Evolutionary conservation across 2,113 vertebrate species (phyloP).

Genomic region (Cervus canadensis): DNA sequence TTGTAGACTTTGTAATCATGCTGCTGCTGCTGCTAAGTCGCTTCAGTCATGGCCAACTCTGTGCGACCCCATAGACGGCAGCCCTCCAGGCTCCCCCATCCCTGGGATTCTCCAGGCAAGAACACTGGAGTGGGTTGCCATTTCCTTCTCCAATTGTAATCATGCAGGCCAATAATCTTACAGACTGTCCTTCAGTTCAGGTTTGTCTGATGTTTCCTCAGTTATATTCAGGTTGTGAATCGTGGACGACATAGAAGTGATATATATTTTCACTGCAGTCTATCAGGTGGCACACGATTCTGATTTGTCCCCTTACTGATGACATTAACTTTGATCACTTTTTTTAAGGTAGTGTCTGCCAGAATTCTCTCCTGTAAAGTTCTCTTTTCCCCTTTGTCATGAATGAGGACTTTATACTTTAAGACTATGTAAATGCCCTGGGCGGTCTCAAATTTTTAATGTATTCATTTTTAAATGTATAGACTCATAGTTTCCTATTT

Average conservation of each 20-base stretch:
- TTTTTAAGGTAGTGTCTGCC: not conserved
- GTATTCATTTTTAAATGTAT: not conserved
- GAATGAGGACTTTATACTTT: not conserved
- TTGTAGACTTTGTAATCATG: not conserved
- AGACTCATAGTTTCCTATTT: not conserved
- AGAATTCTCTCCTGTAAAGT: not conserved
- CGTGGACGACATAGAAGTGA: not conserved
- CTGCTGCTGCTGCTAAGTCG: too few relatives aligned
- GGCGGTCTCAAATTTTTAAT: not conserved
- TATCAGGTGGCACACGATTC: not conserved
- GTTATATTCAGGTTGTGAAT: not conserved
- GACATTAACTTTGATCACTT: not conserved
- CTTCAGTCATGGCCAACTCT: too few relatives aligned
- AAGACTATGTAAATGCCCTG: not conserved
- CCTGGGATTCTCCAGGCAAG: too few relatives aligned
- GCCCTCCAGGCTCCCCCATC: too few relatives aligned
- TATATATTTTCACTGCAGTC: not conserved
- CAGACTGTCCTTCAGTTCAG: not conserved
- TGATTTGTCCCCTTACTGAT: not conserved
- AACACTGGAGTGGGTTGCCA: too few relatives aligned
- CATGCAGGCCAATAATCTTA: not conserved
- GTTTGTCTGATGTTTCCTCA: not conserved
- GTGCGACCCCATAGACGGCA: too few relatives aligned
- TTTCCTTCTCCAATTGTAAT: not conserved
- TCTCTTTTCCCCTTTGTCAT: not conserved